Base-by-base conservation (phyloP, 2,797 vertebrate genomes). In the Rousettus madagascariensis region DNA sequence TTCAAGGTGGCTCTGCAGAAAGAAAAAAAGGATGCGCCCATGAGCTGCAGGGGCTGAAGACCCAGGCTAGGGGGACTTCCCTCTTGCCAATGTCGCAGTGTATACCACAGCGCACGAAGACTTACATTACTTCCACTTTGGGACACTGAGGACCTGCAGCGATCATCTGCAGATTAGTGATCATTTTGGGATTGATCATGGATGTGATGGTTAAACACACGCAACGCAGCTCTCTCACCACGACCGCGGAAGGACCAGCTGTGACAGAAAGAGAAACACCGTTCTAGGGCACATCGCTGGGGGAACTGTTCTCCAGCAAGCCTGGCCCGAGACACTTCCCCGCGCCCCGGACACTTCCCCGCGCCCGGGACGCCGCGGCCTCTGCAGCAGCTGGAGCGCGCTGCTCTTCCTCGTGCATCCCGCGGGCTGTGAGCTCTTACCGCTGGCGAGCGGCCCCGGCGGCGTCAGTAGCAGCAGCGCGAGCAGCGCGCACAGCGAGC, bases 191-290 rank as follows among this genome's bases (percentile, higher is more conserved):
- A 57, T 95, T 95, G n/a, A 96, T 8, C 5, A 11, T 49, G 2
- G 89, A 30, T 0, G 59, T 26, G 7, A 28, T 24, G 1, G 9
- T 41, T 79, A 97, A 19, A 41, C 98, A 98, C 33, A 97, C 22
- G 79, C 98, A 98, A 3, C 98, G 98, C 89, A 98, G 94, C 90
- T 98, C 98, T 3, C 74, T 77, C 26, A 84, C 59, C 6, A 77
- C 8, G 0, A 38, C 30, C 0, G 46, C 41, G 0, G 43, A 12
- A 0, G 94, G 85, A 30, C 71, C 97, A 86, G 97, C 91, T 94
- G 53, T 1, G 36, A 13, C 0, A 61, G 20, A 83, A 15, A 63
- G 7, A 46, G 0, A 51, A 11, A 95, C 5, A 11, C 5, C 0
- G 57, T 90, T 63, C 53, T 0, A 1, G 13, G 10, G 61, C 78